Evolutionary conservation across 2,113 vertebrate genomes (phyloP), one percentile per base, ranked within the genome.

Genomic region (Empidonax alnorum): DNA sequence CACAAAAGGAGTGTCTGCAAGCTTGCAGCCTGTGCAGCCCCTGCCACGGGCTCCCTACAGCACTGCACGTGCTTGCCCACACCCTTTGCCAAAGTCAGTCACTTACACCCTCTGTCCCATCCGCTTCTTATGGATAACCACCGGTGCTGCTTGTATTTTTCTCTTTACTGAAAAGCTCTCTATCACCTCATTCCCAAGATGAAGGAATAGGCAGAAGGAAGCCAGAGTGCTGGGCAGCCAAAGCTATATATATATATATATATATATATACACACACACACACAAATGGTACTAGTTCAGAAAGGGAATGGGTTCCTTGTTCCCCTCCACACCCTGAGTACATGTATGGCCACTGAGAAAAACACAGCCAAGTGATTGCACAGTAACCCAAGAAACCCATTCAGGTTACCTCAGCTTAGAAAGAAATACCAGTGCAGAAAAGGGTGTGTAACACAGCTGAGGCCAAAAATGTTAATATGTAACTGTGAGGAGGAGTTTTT

Each of bases 401-500:
- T 95, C 92, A 93, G 62, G 87, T 76, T 89, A 84, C 93, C 62
- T 89, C 88, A 83, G 74, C 37, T 88, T n/a, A 49, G 66, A 95
- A 89, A 95, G 90, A 92, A 93, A 96, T 59, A 75, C 80, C 91
- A 89, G 18, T 1, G 35, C 87, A 93, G 37, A 93, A 79, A 87
- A 91, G 91, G 88, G 90, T 30, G 97, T 96, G 87, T 84, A 87
- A 91, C 46, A 55, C 10, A 84, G 37, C 58, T 77, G 78, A 89
- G 85, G 94, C 92, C 92, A 96, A 96, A 94, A 92, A 58, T 0
- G 92, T 95, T 95, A 96, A 96, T 95, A 65, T 88, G 71, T 93
- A 96, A 96, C 96, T 50, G 79, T 87, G 73, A 92, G 77, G 42
- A 69, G 71, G 74, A 82, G 66, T 53, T 75, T 25, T 25, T 59